These are phyloP conservation scores for Threskiornis aethiopicus DNA, from an alignment of 2,797 vertebrate species.

Conservation along the genomic window DNA sequence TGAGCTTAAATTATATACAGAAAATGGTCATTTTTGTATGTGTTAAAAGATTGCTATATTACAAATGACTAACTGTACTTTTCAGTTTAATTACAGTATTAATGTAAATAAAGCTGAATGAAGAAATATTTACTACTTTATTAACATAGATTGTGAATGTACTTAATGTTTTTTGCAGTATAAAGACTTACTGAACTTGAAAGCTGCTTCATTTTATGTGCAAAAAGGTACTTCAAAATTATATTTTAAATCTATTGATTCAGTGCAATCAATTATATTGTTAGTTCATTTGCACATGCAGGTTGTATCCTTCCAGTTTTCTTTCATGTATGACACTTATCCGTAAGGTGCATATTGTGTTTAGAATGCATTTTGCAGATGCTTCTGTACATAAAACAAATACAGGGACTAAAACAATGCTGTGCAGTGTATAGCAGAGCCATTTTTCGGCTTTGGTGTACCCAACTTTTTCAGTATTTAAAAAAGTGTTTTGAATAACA, in stretches of 20 bases:
- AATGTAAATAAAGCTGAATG: slow-evolving; percentile 97
- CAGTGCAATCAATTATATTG: slow-evolving; percentile 83
- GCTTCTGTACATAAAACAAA: slow-evolving; percentile 92
- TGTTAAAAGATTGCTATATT: slow-evolving; percentile 91
- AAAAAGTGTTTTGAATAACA: slow-evolving; percentile 99
- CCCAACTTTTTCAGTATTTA: slow-evolving; percentile 99
- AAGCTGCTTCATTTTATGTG: slow-evolving; percentile 95
- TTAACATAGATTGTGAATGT: slow-evolving; percentile 98
- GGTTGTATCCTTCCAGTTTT: slow-evolving; percentile 87
- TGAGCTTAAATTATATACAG: slow-evolving; percentile 96
- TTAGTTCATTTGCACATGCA: slow-evolving; percentile 88
- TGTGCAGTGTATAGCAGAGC: slow-evolving; percentile 93
- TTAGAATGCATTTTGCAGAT: slow-evolving; percentile 92
- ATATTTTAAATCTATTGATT: slow-evolving; percentile 85
- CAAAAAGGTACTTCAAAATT: slow-evolving; percentile 87
- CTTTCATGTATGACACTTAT: slow-evolving; percentile 85
- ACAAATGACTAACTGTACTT: slow-evolving; percentile 85
- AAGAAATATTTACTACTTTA: slow-evolving; percentile 88
- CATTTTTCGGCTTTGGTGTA: slow-evolving; percentile 98
- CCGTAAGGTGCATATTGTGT: slow-evolving; percentile 87
- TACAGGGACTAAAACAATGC: slow-evolving; percentile 85
- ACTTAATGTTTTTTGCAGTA: slow-evolving; percentile 94
- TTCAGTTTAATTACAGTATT: slow-evolving; percentile 87
- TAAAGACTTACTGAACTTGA: slow-evolving; percentile 88
- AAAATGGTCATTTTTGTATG: slow-evolving; percentile 95